phyloP scores from a whole-genome alignment of 1,140 invertebrate species.

The Ostrea edulis region DNA sequence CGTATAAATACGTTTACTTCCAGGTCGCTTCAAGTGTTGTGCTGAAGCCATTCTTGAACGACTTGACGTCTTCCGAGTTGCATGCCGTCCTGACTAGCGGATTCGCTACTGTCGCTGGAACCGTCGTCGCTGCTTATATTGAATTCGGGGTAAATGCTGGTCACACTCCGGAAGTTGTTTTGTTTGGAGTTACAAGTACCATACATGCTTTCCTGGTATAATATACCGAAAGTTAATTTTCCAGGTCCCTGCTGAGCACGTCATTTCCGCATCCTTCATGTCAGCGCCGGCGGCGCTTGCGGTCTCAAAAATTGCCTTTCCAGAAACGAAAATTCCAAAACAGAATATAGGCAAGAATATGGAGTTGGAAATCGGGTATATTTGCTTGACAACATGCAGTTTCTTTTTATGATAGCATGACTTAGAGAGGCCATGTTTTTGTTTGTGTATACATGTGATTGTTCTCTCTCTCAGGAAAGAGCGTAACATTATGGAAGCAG shows the following conservation, averaged over 20 bases:
- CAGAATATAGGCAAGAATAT: neutral
- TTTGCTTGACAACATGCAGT: neutral
- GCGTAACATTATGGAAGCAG: constrained; percentile 91
- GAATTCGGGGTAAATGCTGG: constrained; percentile 66
- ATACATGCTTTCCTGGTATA: neutral
- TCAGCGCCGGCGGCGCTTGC: constrained; percentile 94
- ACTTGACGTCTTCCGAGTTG: constrained; percentile 77
- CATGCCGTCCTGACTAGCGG: constrained; percentile 78
- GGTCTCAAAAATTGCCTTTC: constrained; percentile 92
- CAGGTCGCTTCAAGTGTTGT: too few species aligned
- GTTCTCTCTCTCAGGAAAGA: constrained; percentile 83
- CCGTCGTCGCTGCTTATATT: constrained; percentile 73
- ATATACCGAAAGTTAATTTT: neutral
- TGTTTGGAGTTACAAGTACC: neutral
- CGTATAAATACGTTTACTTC: too few species aligned
- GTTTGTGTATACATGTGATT: neutral
- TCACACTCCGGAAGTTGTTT: neutral
- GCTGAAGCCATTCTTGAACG: constrained; percentile 73
- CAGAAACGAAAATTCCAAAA: constrained; percentile 83
- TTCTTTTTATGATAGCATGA: neutral
- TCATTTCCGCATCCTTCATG: constrained; percentile 95
- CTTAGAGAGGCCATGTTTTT: neutral
- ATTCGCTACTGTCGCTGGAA: constrained; percentile 77
- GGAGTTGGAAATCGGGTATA: constrained; percentile 40
- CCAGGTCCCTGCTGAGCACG: constrained; percentile 78